phyloP scores from a whole-genome alignment of 1,140 invertebrate genomes.

The Aphidius ervi region DNA sequence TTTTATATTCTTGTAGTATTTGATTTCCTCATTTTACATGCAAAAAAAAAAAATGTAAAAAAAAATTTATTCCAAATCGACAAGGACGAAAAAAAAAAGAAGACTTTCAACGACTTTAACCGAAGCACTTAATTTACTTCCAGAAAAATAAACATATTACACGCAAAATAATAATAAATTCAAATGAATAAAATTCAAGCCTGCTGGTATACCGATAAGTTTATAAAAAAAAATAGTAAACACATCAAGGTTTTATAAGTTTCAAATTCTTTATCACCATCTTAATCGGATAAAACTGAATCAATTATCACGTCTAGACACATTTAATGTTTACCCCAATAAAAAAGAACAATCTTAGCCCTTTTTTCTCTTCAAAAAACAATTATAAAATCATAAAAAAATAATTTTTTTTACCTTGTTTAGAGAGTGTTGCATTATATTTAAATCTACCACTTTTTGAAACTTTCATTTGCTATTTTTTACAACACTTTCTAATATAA shows the following conservation, averaged over 20 bases:
- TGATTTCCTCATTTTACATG: background rate
- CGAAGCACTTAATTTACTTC: too few relatives aligned
- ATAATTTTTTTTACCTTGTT: slow-evolving; percentile 37
- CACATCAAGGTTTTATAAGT: background rate
- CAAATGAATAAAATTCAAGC: too few relatives aligned
- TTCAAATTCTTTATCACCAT: background rate
- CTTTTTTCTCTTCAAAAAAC: too few relatives aligned
- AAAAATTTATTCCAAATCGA: background rate
- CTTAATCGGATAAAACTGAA: slow-evolving; percentile 2
- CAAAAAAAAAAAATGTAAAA: slow-evolving; percentile 3
- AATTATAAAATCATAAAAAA: background rate
- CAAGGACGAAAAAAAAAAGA: too few relatives aligned
- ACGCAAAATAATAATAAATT: too few relatives aligned
- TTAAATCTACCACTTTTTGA: slow-evolving; percentile 19
- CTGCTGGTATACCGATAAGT: slow-evolving; percentile 10
- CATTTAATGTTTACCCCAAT: too few relatives aligned
- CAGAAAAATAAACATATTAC: too few relatives aligned
- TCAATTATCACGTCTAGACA: slow-evolving; percentile 1
- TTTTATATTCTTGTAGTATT: background rate
- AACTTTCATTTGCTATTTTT: background rate
- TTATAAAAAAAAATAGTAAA: background rate
- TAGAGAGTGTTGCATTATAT: slow-evolving; percentile 44
- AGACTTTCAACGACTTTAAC: too few relatives aligned
- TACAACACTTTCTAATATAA: too few relatives aligned
- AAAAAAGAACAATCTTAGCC: too few relatives aligned